Evolutionary conservation across 2,888 invertebrate genomes (phyloP).

Genomic region (Cylloceria caligata): DNA sequence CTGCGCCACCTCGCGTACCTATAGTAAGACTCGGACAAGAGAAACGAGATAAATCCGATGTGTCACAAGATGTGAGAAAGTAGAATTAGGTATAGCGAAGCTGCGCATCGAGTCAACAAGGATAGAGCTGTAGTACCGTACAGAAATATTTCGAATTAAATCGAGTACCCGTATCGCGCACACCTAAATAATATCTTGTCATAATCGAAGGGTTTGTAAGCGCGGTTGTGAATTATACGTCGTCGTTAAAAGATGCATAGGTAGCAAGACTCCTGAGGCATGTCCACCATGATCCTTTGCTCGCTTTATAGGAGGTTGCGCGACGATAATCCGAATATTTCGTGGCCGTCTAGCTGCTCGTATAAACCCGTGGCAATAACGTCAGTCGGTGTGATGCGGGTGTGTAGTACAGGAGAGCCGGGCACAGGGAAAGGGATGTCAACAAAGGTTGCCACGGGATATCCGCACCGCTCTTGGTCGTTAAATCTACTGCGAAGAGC

Average conservation of each 20-base stretch:
- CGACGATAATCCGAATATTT: slow-evolving; percentile 70
- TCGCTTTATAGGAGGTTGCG: slow-evolving; percentile 54
- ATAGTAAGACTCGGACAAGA: too few species aligned
- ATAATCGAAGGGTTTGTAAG: neutral
- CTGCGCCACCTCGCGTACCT: too few species aligned
- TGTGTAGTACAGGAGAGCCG: slow-evolving; percentile 70
- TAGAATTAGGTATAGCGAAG: neutral
- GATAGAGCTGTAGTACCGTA: neutral
- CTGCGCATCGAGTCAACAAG: neutral
- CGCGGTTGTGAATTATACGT: neutral
- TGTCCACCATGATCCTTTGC: slow-evolving; percentile 16
- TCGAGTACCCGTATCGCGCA: slow-evolving; percentile 16
- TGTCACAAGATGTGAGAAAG: neutral
- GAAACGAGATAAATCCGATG: too few species aligned
- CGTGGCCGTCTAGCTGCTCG: slow-evolving; percentile 60
- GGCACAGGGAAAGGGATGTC: slow-evolving; percentile 74
- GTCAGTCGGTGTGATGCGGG: slow-evolving; percentile 51
- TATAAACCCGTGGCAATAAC: slow-evolving; percentile 61
- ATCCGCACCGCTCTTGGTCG: slow-evolving; percentile 74
- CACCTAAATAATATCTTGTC: slow-evolving; percentile 17
- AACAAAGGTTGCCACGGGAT: slow-evolving; percentile 75
- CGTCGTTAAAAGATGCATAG: slow-evolving; percentile 40
- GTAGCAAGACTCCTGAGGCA: neutral
- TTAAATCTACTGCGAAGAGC: slow-evolving; percentile 74
- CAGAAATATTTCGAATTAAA: neutral